These are phyloP conservation scores for Strix occidentalis DNA, from an alignment of 2,797 vertebrate species.

Conservation along the genomic window DNA sequence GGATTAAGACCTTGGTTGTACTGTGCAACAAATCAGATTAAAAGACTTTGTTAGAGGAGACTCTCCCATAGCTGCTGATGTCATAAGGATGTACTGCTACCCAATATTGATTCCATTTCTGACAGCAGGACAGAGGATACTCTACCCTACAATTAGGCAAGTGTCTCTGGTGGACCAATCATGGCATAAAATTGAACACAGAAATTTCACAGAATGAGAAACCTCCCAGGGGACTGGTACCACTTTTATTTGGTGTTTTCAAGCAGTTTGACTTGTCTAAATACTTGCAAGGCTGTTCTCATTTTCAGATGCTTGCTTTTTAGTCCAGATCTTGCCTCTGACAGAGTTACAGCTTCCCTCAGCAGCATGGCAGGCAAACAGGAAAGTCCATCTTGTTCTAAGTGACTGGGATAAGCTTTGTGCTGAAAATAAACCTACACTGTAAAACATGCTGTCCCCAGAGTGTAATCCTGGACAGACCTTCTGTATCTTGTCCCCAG, in stretches of 20 bases:
- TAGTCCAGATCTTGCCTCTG: not conserved
- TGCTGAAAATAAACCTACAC: not conserved
- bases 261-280: not conserved
- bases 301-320: not conserved
- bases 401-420: not conserved
- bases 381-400: not conserved
- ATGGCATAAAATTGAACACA: not conserved
- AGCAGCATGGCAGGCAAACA: not conserved
- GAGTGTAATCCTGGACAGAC: not conserved
- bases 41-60: not conserved
- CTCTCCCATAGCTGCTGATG: not conserved
- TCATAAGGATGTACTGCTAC: not conserved
- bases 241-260: not conserved
- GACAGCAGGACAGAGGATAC: not conserved
- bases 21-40: not conserved
- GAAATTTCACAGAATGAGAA: not conserved
- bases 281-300: not conserved
- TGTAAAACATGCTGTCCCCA: not conserved
- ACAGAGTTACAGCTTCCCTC: not conserved
- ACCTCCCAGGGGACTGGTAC: no score
- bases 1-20: not conserved
- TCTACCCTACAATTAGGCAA: not conserved
- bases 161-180: not conserved
- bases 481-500: not conserved
- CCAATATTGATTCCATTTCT: not conserved